Base-by-base conservation (phyloP, 2,797 vertebrate species). In the Danio aesculapii region DNA sequence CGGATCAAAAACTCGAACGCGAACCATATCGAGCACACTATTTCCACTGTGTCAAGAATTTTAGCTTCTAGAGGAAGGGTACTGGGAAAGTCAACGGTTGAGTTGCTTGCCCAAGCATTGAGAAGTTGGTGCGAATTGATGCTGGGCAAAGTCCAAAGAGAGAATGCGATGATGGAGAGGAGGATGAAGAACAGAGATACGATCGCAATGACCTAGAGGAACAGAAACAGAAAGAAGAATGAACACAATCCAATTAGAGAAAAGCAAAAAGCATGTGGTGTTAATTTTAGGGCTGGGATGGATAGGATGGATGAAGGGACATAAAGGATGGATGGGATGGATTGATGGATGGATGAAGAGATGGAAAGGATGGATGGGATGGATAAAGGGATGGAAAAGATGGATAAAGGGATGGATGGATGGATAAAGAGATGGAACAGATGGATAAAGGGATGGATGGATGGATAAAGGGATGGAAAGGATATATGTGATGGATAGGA, bases 161-260 rank as follows among this genome's bases (percentile, higher is more conserved):
- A 19, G 30, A 81, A 81, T 14, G 12, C 63, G 6, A 14, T n/a
- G 12, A 81, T 53, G 1, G 79, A 81, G 44, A 75, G 46, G 44
- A 81, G 53, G 30, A 81, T 75, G 64, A 81, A 75, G 53, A 69
- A 6, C 30, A 81, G 41, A 21, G 79, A 81, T 43, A 58, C 5
- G 0, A 75, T 4, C 1, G 50, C 63, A 6, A 69, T 61, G 46
- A 69, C 49, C 79, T 81, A 63, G 21, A 50, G 62, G 58, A 74
- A 58, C 14, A 66, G n/a, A 59, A 68, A 75, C 43, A 66, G 7
- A 49, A 53, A 53, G 50, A 17, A 50, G 6, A 50, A 13, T 46
- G 9, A 70, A 9, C 6, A n/a, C 4, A 19, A n/a, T 6, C 0
- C 8, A 2, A n/a, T 1, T 59, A 9, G 19, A 43, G 30, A 43